phyloP scores from a whole-genome alignment of 2,888 invertebrate genomes.

The Eupelmus urozonus region DNA sequence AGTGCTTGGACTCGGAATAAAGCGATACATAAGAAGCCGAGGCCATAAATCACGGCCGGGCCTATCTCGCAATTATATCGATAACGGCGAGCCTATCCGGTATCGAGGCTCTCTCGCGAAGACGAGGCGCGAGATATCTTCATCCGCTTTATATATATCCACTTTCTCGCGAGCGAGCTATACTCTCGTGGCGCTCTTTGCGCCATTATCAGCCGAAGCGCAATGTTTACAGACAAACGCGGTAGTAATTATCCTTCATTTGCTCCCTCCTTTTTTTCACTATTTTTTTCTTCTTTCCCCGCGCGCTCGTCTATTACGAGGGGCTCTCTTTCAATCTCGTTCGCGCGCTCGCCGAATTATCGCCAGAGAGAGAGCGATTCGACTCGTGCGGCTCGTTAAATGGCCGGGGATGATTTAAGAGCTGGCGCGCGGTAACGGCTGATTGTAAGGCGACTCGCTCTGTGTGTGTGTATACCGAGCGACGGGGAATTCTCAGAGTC shows the following conservation, averaged over 20 bases:
- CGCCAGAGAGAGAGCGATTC: neutral
- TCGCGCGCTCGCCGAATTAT: conserved; percentile 26
- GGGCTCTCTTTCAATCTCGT: conserved; percentile 29
- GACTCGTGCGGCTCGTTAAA: conserved; percentile 36
- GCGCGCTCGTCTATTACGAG: conserved; percentile 19
- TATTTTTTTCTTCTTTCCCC: neutral
- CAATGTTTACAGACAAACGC: conserved; percentile 55
- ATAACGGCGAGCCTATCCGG: conserved; percentile 69
- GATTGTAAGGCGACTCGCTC: neutral
- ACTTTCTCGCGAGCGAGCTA: neutral
- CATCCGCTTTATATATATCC: conserved; percentile 57
- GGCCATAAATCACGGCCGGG: conserved; percentile 67
- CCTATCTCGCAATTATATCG: conserved; percentile 73
- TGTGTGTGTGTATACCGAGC: neutral
- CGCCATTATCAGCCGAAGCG: conserved; percentile 53
- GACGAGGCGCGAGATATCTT: conserved; percentile 66
- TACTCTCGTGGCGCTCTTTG: conserved; percentile 18
- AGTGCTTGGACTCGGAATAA: conserved; percentile 32
- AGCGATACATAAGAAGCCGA: conserved; percentile 62
- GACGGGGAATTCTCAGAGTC: neutral
- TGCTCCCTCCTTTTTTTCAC: conserved; percentile 51
- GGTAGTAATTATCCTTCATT: conserved; percentile 64
- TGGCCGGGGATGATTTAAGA: conserved; percentile 45
- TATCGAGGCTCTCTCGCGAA: conserved; percentile 63
- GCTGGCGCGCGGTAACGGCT: neutral